Evolutionary conservation across 2,888 invertebrate species (phyloP), one percentile per base, ranked within the genome.

Genomic region (Orthosia gracilis): DNA sequence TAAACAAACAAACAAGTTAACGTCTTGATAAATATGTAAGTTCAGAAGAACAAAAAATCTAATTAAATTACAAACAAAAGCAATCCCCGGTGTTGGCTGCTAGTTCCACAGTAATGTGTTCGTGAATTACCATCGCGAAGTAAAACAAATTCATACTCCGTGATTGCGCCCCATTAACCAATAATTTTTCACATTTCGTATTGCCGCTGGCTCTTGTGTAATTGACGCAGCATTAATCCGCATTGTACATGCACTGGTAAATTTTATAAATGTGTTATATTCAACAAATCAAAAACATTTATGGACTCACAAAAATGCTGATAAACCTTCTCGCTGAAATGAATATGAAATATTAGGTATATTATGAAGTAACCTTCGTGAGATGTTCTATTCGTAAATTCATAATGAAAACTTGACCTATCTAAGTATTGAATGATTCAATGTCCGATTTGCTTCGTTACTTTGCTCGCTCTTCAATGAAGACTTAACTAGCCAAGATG

Each of bases 141-240:
- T 67, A 57, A 69, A 81, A 78, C 66, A 80, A 81, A 76, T 80
- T 85, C 64, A 78, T 78, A 76, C 73, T 87, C 82, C 63, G 59
- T 71, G 83, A 71, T 75, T 73, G 73, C 88, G 84, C 72, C 62
- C 87, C 88, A 91, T 92, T 91, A 89, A 81, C 82, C 89, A 86
- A 87, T 89, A 85, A 83, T 78, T 85, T 89, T 87, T 88, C 85
- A 80, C 83, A 86, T 89, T 90, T 88, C 82, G 83, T 85, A 87
- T 82, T 73, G 83, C 85, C 74, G 72, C 78, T 76, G 72, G 72
- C 78, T 75, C 75, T 76, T 77, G 85, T 91, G 92, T 90, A 91
- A 91, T 92, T 91, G 92, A 89, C 92, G 89, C 86, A 81, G 77
- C 90, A 92, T 92, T 91, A 90, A 92, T 92, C 88, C 86, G 66